A percentile compares a stretch with the other conserved stretches of the same genome.
These are phyloP conservation scores for Amazona finschi DNA, from an alignment of 2,797 vertebrate species.

Conservation along the genomic window DNA sequence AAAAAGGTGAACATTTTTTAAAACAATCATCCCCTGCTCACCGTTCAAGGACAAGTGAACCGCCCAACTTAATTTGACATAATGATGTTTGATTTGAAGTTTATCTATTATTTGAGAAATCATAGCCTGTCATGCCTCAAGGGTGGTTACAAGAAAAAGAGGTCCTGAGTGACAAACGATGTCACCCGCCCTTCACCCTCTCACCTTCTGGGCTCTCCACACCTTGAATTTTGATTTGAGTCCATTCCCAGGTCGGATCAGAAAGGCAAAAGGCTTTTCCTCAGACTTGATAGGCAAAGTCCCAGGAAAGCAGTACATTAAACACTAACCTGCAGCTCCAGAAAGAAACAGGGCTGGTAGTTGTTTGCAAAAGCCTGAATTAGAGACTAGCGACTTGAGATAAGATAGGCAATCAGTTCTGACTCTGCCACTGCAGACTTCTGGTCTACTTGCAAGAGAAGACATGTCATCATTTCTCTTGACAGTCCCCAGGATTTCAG, in stretches of 20 bases:
- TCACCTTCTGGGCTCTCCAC: not conserved
- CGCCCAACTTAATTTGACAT: not conserved
- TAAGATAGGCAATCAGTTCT: conserved; percentile 77
- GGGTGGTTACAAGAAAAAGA: not conserved
- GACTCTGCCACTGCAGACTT: conserved; percentile 75
- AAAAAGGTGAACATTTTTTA: not conserved
- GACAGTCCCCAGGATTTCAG: conserved; percentile 77
- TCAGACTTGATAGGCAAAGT: not conserved
- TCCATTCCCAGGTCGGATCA: not conserved
- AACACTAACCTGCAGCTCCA: conserved; percentile 29
- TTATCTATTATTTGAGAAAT: conserved; percentile 16
- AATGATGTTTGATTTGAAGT: conserved; percentile 21
- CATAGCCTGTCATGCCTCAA: not conserved
- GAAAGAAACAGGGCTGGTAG: conserved; percentile 45
- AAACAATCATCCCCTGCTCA: not conserved
- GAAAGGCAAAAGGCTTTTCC: not conserved
- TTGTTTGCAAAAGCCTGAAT: conserved; percentile 75
- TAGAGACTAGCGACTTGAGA: conserved; percentile 76
- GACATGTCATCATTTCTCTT: conserved; percentile 76
- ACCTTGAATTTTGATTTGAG: conserved; percentile 8
- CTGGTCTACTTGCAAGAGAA: conserved; percentile 77
- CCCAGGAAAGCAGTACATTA: conserved; percentile 45
- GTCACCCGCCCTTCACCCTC: not conserved
- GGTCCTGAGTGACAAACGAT: not conserved
- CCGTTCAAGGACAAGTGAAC: not conserved